phyloP scores from a whole-genome alignment of 2,888 invertebrate species.

The Cordilura impudica region DNA sequence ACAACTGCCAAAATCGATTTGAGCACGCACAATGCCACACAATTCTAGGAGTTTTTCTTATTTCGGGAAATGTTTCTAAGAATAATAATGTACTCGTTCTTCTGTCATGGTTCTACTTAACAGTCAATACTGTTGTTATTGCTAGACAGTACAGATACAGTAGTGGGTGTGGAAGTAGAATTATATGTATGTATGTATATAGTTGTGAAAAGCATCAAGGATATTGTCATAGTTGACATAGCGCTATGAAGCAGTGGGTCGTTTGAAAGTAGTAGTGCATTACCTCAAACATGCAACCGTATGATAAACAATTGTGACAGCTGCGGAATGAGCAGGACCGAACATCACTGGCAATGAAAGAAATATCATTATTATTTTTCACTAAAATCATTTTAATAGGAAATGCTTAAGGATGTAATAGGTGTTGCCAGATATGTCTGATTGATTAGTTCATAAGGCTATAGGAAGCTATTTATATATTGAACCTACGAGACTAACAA shows the following conservation, averaged over 20 bases:
- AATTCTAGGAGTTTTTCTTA: constrained; percentile 16
- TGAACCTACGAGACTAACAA: too few species aligned
- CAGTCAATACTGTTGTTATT: constrained; percentile 53
- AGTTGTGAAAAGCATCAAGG: background rate
- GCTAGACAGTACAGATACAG: constrained; percentile 34
- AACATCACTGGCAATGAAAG: constrained; percentile 29
- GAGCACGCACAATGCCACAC: constrained; percentile 44
- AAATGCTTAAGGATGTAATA: constrained; percentile 41
- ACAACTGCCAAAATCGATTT: constrained; percentile 61
- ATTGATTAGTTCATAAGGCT: background rate
- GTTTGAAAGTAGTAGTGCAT: background rate
- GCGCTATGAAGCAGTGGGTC: background rate
- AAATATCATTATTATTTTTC: constrained; percentile 60
- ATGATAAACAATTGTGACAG: background rate
- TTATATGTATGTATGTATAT: too few species aligned
- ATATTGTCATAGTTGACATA: constrained; percentile 12
- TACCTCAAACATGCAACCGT: constrained; percentile 3
- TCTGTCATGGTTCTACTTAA: constrained; percentile 38
- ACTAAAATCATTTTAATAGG: constrained; percentile 56
- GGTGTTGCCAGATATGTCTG: constrained; percentile 26
- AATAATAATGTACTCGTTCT: constrained; percentile 46
- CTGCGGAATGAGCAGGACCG: constrained; percentile 3
- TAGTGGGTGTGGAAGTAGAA: background rate
- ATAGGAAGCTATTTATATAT: too few species aligned
- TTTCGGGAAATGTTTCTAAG: background rate